Percentiles rank a stretch among this genome's conserved stretches.
phyloP scores from a whole-genome alignment of 2,797 vertebrate genomes.

The Simalia tracyae region DNA sequence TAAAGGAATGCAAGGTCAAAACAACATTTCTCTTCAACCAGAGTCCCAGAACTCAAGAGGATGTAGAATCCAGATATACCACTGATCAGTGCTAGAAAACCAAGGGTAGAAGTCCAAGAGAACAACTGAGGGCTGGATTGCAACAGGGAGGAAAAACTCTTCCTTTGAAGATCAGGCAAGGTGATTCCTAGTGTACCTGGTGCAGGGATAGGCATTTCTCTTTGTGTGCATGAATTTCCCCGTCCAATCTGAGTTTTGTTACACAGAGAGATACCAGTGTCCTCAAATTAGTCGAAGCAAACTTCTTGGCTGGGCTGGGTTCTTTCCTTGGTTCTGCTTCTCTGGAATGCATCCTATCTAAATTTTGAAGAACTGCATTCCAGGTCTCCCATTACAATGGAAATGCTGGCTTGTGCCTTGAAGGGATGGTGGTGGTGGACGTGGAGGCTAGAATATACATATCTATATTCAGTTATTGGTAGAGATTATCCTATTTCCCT shows the following conservation, averaged over 20 bases:
- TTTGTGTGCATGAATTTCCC: background rate
- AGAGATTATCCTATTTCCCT: background rate
- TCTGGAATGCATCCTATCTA: background rate
- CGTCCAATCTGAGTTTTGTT: background rate
- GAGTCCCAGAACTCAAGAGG: background rate
- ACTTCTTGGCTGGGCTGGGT: background rate
- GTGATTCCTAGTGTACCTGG: background rate
- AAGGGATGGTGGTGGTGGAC: background rate
- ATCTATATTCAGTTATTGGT: background rate
- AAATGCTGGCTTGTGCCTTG: too few relatives aligned
- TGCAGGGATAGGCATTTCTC: background rate
- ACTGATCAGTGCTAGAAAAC: background rate
- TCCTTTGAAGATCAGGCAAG: background rate
- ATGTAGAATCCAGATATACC: background rate
- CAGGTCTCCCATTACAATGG: background rate
- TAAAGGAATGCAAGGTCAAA: background rate
- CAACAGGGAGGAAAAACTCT: background rate
- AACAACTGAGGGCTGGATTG: too few relatives aligned
- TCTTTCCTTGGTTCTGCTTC: background rate
- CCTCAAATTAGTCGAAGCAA: background rate
- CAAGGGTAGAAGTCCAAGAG: background rate
- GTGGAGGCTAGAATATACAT: background rate
- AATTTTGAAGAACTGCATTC: background rate
- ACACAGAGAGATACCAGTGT: background rate
- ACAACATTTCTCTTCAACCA: background rate